A percentile compares a stretch with the other conserved stretches of the same genome.
Conservation (phyloP, 1,140 invertebrate species). For the Stenopsyche tienmushanensis region DNA sequence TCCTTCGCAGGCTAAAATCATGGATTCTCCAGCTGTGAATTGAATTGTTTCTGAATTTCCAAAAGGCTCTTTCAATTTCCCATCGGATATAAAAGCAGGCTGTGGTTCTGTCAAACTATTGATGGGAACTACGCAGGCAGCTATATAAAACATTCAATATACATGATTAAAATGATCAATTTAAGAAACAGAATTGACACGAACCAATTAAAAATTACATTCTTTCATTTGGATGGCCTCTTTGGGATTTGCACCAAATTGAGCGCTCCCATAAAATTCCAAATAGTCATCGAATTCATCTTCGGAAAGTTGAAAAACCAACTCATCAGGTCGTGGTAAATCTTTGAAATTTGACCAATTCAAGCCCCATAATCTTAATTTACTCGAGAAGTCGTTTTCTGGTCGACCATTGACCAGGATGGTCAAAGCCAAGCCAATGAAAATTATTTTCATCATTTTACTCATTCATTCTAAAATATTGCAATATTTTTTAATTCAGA, state of each 20-base stretch:
- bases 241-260: background rate
- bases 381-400: background rate
- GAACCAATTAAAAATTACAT: background rate
- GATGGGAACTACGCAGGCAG: background rate
- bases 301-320: slow-evolving; percentile 18
- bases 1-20: background rate
- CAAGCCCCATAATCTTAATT: background rate
- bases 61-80: background rate
- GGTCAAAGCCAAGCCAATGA: background rate
- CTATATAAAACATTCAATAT: background rate
- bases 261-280: slow-evolving; percentile 22
- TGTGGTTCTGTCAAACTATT: background rate
- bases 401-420: background rate
- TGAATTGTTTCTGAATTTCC: background rate
- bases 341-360: background rate
- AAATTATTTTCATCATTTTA: background rate
- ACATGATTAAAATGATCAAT: background rate
- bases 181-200: background rate
- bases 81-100: background rate
- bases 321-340: slow-evolving; percentile 22
- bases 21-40: background rate
- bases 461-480: no score
- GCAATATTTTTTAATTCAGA: no score
- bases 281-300: slow-evolving; percentile 36
- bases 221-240: background rate